Base-by-base conservation (phyloP, 2,888 invertebrate species). In the Linnaemya tessellans region DNA sequence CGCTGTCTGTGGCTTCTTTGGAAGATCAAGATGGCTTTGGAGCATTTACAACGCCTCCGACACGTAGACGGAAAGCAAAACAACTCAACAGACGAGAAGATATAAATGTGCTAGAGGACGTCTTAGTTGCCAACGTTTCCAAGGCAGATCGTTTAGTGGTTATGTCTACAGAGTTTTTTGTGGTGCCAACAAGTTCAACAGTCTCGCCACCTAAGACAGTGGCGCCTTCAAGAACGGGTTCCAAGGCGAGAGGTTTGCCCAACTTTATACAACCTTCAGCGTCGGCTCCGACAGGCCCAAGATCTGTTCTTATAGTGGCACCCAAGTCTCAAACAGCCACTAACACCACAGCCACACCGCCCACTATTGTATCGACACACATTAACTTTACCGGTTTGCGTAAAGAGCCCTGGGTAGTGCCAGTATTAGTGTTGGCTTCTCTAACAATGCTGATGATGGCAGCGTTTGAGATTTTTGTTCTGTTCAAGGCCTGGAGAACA, bases 341-440 rank as follows among this genome's bases (percentile, higher is more conserved):
- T 1, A 75, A 87, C 11, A 80, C 74, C 41, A 58, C 85, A 15
- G 85, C 87, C 51, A 86, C 87, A 64, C 89, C 88, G 84, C 92
- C 91, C 65, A 91, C 90, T 73, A 90, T 90, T 75, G 88, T 91
- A 86, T 90, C 91, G 71, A 90, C 91, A 88, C 88, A 93, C 88
- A 89, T 89, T 41, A 88, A 89, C 58, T 90, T 90, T 43, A 88
- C 89, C 9, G 87, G 87, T 4, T 92, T 96, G 67, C 94, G 97
- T 75, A 94, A 95, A 87, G 97, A 97, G 91, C 94, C 96, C 22
- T 98, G 98, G 98, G 97, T 98, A 49, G 95, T 98, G 87, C 98
- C 98, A 1, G 95, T 98, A 73, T 94, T 98, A 80, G 96, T 97
- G 20, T 94, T 98, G 84, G 96, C 97, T 78, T 96, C 96, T 49